Evolutionary conservation across 37 sponge, comb jelly and placozoan genomes (phyloP).

Genomic region (Spongilla lacustris): DNA sequence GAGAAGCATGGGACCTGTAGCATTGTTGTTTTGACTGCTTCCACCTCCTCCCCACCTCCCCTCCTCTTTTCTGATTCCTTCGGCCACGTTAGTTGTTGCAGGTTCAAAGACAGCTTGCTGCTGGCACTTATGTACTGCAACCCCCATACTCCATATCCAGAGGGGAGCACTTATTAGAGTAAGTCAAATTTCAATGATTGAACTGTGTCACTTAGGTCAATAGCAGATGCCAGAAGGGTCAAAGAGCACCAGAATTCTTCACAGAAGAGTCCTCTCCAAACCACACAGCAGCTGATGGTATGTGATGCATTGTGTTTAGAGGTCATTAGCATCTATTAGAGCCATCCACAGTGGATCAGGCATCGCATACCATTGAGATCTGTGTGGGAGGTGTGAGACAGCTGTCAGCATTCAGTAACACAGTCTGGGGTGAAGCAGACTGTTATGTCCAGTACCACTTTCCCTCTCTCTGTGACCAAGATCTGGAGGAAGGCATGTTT

Average conservation of each 20-base stretch:
- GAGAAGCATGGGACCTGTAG: not conserved
- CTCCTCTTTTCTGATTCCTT: too few species aligned
- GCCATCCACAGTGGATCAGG: not conserved
- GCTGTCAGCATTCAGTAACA: conserved; percentile 23
- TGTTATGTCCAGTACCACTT: conserved; percentile 90
- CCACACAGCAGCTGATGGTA: not conserved
- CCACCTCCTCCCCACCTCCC: not conserved
- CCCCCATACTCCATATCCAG: conserved; percentile 6
- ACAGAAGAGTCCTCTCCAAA: not conserved
- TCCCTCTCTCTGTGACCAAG: conserved; percentile 26
- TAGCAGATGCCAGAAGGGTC: not conserved
- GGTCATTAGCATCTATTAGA: not conserved
- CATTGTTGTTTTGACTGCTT: not conserved
- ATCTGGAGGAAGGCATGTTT: conserved; percentile 7
- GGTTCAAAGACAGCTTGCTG: conserved; percentile 54
- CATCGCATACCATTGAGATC: conserved; percentile 55
- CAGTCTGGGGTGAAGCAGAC: conserved; percentile 90
- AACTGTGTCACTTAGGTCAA: not conserved
- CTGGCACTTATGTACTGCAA: conserved; percentile 44
- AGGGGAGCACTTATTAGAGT: not conserved
- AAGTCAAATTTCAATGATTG: not conserved
- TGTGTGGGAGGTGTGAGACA: conserved; percentile 45
- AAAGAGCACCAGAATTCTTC: not conserved
- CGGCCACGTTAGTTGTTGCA: conserved; percentile 20
- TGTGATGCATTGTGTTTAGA: not conserved